phyloP scores from a whole-genome alignment of 2,113 vertebrate species.

The Oostethus manadensis region DNA sequence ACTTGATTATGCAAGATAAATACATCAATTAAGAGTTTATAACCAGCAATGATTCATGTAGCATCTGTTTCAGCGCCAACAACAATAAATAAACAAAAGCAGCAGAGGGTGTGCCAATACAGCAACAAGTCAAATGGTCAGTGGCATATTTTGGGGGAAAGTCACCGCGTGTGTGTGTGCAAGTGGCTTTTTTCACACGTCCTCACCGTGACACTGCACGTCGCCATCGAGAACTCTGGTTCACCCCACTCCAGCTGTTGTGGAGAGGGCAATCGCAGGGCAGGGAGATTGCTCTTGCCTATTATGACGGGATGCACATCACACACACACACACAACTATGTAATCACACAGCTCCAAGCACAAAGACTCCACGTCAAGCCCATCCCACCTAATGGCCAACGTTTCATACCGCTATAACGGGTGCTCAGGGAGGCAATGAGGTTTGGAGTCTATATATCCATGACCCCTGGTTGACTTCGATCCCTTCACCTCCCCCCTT shows the following conservation, averaged over 20 bases:
- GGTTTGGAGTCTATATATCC: constrained; percentile 70
- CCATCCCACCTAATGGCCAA: constrained; percentile 64
- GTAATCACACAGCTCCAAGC: constrained; percentile 22
- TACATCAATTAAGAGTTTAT: constrained; percentile 20
- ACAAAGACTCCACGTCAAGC: constrained; percentile 49
- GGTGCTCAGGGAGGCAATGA: constrained; percentile 69
- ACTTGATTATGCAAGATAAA: constrained; percentile 25
- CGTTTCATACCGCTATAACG: constrained; percentile 63
- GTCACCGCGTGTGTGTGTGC: constrained; percentile 5
- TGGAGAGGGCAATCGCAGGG: constrained; percentile 55
- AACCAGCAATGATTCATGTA: constrained; percentile 12
- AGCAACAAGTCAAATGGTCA: constrained; percentile 21
- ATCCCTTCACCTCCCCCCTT: constrained; percentile 59
- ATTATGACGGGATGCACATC: constrained; percentile 54
- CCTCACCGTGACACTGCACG: constrained; percentile 56
- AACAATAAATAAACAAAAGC: constrained; percentile 14
- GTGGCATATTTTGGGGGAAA: constrained; percentile 41
- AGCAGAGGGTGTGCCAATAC: constrained; percentile 1
- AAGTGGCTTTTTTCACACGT: constrained; percentile 58
- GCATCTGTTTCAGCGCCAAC: background rate
- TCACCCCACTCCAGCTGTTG: constrained; percentile 69
- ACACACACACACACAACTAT: constrained; percentile 28
- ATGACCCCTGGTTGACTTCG: constrained; percentile 73
- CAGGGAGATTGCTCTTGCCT: constrained; percentile 53
- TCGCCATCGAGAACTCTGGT: constrained; percentile 53